These are phyloP conservation scores for Hypotaenidia philippensis DNA, from an alignment of 2,797 vertebrate genomes.

Conservation along the genomic window DNA sequence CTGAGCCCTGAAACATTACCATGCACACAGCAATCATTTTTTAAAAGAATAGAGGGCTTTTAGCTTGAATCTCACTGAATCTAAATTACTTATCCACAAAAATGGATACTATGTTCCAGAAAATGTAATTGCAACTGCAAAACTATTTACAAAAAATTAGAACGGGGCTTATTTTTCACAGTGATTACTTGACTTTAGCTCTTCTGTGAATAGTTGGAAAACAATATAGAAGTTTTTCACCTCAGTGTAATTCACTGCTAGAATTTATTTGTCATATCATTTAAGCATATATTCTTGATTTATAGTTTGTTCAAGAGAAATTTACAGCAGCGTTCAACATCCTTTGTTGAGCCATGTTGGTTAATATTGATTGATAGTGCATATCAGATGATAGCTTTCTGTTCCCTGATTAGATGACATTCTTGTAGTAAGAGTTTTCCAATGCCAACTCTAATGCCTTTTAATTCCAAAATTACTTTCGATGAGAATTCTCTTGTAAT, in stretches of 20 bases:
- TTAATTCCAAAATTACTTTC: slow-evolving; percentile 42
- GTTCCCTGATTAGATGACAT: slow-evolving; percentile 25
- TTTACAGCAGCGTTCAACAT: slow-evolving; percentile 16
- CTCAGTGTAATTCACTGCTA: neutral
- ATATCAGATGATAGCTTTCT: slow-evolving; percentile 6
- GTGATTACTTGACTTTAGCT: neutral
- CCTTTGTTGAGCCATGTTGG: neutral
- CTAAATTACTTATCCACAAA: slow-evolving; percentile 4
- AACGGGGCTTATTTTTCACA: neutral
- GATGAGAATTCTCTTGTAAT: neutral
- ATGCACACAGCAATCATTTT: neutral
- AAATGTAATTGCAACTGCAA: neutral
- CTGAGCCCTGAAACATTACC: neutral
- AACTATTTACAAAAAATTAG: neutral
- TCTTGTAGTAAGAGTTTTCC: neutral
- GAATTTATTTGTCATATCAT: slow-evolving; percentile 4
- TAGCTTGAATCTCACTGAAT: neutral
- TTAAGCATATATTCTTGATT: slow-evolving; percentile 26
- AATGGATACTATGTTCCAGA: neutral
- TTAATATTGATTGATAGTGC: slow-evolving; percentile 42
- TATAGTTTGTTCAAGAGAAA: slow-evolving; percentile 39
- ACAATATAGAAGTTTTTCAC: neutral
- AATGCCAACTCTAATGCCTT: neutral
- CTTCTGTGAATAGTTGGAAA: neutral
- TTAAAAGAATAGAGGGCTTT: neutral